phyloP scores from a whole-genome alignment of 35 echinoderm and acorn worm genomes.

The Apostichopus parvimensis region DNA sequence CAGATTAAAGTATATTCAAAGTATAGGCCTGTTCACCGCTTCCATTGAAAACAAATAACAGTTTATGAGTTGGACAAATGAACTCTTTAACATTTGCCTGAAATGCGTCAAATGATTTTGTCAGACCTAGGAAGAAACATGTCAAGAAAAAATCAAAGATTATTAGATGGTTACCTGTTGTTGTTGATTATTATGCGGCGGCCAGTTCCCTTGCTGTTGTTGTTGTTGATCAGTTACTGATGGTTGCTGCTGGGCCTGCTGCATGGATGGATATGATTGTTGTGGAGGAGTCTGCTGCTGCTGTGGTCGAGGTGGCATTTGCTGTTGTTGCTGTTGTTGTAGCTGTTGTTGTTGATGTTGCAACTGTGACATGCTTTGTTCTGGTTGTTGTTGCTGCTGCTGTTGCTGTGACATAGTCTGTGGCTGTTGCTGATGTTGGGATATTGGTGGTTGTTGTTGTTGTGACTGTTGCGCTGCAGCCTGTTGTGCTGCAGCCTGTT shows the following conservation, averaged over 20 bases:
- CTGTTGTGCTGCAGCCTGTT: constrained; percentile 12
- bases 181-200: not conserved
- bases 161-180: no score
- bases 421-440: constrained; percentile 52
- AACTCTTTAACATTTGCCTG: no score
- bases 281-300: not conserved
- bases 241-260: not conserved
- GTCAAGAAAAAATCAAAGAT: no score
- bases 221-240: not conserved
- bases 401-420: constrained; percentile 32
- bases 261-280: not conserved
- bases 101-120: no score
- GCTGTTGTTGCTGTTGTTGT: constrained; percentile 26
- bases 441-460: constrained; percentile 18
- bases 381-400: constrained; percentile 37
- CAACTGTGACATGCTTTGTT: constrained; percentile 14
- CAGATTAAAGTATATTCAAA: no score
- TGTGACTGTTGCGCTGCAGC: constrained; percentile 29
- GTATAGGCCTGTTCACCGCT: no score
- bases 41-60: no score
- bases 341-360: constrained; percentile 51
- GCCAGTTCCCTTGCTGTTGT: constrained; percentile 20
- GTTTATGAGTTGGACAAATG: no score
- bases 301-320: not conserved
- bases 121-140: no score